Conservation (phyloP, 2,888 invertebrate genomes). For the Caenorhabditis afra region DNA sequence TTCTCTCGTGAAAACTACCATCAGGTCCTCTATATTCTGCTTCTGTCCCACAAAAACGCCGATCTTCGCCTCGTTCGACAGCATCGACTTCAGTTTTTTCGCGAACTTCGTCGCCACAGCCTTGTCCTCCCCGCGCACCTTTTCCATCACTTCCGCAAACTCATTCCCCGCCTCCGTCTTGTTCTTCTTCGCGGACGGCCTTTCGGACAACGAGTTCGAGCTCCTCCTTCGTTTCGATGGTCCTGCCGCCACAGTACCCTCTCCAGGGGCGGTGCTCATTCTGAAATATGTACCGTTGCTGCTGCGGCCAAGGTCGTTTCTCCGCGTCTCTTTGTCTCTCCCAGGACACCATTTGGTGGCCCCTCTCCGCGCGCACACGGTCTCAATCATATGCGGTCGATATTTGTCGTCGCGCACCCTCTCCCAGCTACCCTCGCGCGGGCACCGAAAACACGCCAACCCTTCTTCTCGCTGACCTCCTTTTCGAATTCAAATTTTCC, state of each 20-base stretch:
- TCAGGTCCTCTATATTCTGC: slow-evolving; percentile 44
- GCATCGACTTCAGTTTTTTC: slow-evolving; percentile 36
- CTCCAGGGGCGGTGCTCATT: not conserved
- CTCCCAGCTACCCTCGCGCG: not conserved
- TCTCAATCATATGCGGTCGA: slow-evolving; percentile 17
- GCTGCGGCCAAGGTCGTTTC: not conserved
- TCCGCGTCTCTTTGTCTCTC: slow-evolving; percentile 7
- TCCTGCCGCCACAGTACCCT: not conserved
- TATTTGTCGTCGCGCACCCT: slow-evolving; percentile 31
- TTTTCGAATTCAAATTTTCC: not conserved
- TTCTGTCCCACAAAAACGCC: slow-evolving; percentile 30
- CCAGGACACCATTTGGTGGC: slow-evolving; percentile 20
- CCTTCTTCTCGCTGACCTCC: not conserved
- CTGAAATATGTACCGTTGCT: slow-evolving; percentile 9
- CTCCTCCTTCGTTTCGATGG: slow-evolving; percentile 30
- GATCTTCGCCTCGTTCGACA: slow-evolving; percentile 39
- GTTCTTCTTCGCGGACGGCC: not conserved
- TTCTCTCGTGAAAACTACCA: slow-evolving; percentile 43
- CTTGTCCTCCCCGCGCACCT: slow-evolving; percentile 23
- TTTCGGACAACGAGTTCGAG: not conserved
- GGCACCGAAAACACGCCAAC: slow-evolving; percentile 22
- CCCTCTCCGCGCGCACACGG: not conserved
- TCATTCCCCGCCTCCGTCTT: slow-evolving; percentile 32
- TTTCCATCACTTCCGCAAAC: slow-evolving; percentile 28
- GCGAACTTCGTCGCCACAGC: slow-evolving; percentile 33